A percentile compares a stretch with the other conserved stretches of the same genome.
Evolutionary conservation across 2,888 invertebrate species (phyloP).

Genomic region (Rambutsinella grinnellia): DNA sequence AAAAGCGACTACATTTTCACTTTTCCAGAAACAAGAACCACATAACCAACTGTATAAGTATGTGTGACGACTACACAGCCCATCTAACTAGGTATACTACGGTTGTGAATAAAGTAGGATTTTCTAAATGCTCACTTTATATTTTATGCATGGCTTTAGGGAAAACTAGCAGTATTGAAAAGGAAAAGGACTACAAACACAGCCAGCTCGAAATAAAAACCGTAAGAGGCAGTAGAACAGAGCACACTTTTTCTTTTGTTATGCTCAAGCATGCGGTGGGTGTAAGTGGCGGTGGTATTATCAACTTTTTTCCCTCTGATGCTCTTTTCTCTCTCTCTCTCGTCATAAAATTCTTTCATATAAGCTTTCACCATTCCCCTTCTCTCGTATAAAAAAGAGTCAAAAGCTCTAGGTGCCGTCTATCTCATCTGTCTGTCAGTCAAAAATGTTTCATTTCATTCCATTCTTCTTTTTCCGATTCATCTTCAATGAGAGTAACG

Average conservation of each 20-base stretch:
- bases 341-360: background rate
- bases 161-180: background rate
- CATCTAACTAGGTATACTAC: no score
- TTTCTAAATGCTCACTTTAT: slow-evolving; percentile 33
- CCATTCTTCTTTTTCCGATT: background rate
- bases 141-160: slow-evolving; percentile 38
- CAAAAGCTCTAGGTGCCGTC: background rate
- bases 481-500: background rate
- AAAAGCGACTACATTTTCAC: background rate
- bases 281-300: no score
- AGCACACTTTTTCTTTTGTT: background rate
- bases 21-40: no score
- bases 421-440: background rate
- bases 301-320: no score
- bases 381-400: background rate
- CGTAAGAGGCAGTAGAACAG: background rate
- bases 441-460: background rate
- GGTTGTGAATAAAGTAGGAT: slow-evolving; percentile 4
- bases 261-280: background rate
- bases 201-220: no score
- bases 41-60: no score
- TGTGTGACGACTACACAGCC: no score
- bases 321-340: background rate
- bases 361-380: background rate
- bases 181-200: background rate